Conservation (phyloP, 2,113 vertebrate species). For the Nyctibius bracteatus region DNA sequence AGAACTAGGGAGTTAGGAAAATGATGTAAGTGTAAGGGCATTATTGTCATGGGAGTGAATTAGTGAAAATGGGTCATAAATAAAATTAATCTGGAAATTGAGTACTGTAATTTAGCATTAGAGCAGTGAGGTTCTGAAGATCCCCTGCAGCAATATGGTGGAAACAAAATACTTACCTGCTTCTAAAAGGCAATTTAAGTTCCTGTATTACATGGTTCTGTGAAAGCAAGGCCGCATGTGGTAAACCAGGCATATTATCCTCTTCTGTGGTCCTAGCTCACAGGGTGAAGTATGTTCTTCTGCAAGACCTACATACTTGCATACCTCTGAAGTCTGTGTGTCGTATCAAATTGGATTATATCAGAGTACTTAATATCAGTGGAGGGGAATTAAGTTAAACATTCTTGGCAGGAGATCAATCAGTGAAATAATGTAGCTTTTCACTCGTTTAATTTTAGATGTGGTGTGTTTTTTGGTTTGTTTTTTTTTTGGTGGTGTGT, state of each 20-base stretch:
- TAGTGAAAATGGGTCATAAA: background rate
- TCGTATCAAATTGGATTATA: background rate
- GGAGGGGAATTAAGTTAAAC: background rate
- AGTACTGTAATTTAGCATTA: background rate
- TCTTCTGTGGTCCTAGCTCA: background rate
- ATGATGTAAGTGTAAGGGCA: background rate
- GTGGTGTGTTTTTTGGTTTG: background rate
- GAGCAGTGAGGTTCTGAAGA: background rate
- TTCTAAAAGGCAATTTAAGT: background rate
- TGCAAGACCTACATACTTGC: background rate
- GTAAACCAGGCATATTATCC: background rate
- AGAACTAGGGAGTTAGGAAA: background rate
- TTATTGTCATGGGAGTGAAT: background rate
- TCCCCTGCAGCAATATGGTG: background rate
- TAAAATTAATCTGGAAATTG: background rate
- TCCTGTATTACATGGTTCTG: background rate
- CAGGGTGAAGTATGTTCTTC: background rate
- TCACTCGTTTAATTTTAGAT: background rate
- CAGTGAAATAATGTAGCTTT: background rate
- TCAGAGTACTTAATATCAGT: background rate
- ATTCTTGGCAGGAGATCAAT: background rate
- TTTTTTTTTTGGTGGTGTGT: background rate
- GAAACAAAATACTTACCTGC: background rate
- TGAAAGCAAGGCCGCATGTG: background rate
- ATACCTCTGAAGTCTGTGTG: background rate